Evolutionary conservation across 2,888 invertebrate genomes (phyloP), one percentile per base, ranked within the genome.

Genomic region (Anarsia innoxiella): DNA sequence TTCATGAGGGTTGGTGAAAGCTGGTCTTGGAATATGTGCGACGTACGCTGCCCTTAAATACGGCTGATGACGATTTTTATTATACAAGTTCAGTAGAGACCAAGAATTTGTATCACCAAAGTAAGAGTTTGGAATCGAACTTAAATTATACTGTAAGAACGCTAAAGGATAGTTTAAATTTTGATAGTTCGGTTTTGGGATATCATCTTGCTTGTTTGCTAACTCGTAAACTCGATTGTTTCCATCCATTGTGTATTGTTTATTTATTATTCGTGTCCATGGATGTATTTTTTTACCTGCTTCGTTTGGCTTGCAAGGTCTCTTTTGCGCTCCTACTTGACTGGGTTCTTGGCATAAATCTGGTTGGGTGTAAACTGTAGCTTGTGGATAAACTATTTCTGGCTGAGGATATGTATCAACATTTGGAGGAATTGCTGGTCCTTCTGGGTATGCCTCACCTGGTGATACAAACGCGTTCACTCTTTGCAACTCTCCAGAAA

Each of bases 21-120:
- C 32, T 1, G 40, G 46, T 16, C 56, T 50, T 6, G 19, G 41
- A 5, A 51, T 45, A 13, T 52, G 51, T 12, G 39, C 29, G 39
- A 41, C 25, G 19, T 48, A 52, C 2, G 46, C 39, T 2, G 50
- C 44, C 31, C 37, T 39, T 27, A 46, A 41, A 14, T 53, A 50
- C 0, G 53, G 51, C 15, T 51, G 43, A 16, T 57, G 51, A 29
- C 42, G 52, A 1, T 50, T 44, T 12, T 37, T 46, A 11, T 56
- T 58, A 23, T 53, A 55, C 2, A 51, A 43, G 30, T 61, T 50
- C 2, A 61, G 45, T 31, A 55, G 50, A 1, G 50, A 39, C 61
- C 64, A 66, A 2, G 62, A 61, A 23, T 56, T 56, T 2, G n/a
- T n/a, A n/a, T 46, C 48, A 16, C 44, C 49, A 15, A 53, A 52